phyloP scores from a whole-genome alignment of 2,797 vertebrate species.

The Benthosema pterotum region DNA sequence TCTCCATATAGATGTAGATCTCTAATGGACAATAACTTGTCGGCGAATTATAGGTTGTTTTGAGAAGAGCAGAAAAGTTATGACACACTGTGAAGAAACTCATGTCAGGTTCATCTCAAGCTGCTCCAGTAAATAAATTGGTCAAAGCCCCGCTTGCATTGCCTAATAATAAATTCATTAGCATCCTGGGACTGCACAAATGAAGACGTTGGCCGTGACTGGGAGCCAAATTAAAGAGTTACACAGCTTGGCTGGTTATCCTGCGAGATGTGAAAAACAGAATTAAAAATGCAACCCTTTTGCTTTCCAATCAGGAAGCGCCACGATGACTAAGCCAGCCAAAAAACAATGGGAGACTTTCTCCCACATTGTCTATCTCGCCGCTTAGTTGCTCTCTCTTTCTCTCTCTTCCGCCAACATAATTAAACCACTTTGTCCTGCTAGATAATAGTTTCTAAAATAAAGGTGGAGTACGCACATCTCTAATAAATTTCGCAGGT shows the following conservation, averaged over 20 bases:
- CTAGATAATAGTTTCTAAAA: too few relatives aligned
- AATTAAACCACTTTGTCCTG: too few relatives aligned
- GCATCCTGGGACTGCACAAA: constrained; percentile 47
- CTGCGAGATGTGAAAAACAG: constrained; percentile 40
- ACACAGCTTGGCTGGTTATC: constrained; percentile 42
- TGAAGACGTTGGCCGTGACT: constrained; percentile 52
- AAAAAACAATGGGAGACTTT: constrained; percentile 35
- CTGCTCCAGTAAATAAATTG: constrained; percentile 35
- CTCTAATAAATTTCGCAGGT: too few relatives aligned
- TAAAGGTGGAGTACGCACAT: too few relatives aligned
- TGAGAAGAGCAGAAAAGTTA: constrained; percentile 4
- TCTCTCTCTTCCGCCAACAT: constrained; percentile 9
- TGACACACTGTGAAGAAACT: neutral
- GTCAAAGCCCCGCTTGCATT: constrained; percentile 39
- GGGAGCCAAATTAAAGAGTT: constrained; percentile 56
- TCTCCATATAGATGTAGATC: too few relatives aligned
- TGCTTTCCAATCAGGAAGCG: constrained; percentile 51
- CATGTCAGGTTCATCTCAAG: constrained; percentile 4
- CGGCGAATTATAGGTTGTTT: constrained; percentile 20
- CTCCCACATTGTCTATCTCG: constrained; percentile 23
- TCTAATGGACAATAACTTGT: constrained; percentile 32
- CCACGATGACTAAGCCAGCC: constrained; percentile 51
- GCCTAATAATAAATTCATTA: constrained; percentile 64
- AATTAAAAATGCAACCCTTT: constrained; percentile 63
- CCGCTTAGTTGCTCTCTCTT: constrained; percentile 23